Evolutionary conservation across 2,888 invertebrate genomes (phyloP).

Genomic region (Gastrophysa polygoni): DNA sequence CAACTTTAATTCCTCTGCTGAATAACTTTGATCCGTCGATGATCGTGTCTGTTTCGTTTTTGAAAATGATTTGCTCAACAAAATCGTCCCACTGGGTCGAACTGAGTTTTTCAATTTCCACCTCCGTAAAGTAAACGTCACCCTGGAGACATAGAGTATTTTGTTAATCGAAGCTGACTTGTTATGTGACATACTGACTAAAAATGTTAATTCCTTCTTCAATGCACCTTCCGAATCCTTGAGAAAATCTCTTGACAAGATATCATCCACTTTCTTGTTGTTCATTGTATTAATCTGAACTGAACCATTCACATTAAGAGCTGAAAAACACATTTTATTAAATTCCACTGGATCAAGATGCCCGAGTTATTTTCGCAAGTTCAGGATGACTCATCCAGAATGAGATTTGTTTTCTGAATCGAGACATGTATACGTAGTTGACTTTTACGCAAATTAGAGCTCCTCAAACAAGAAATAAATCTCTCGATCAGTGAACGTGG

Average conservation of each 20-base stretch:
- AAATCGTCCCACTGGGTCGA: slow-evolving; percentile 53
- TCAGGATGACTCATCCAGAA: too few species aligned
- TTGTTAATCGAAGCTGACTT: too few species aligned
- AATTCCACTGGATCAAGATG: not conserved
- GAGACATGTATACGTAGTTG: too few species aligned
- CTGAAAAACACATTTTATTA: slow-evolving; percentile 40
- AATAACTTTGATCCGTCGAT: slow-evolving; percentile 50
- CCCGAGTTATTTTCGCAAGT: too few species aligned
- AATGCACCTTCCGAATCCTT: slow-evolving; percentile 43
- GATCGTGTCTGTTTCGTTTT: slow-evolving; percentile 48
- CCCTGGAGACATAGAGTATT: too few species aligned
- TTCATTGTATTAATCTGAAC: slow-evolving; percentile 53
- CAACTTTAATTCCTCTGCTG: slow-evolving; percentile 51
- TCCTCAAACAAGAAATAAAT: too few species aligned
- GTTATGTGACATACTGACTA: slow-evolving; percentile 25
- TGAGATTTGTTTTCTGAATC: too few species aligned
- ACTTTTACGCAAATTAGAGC: too few species aligned
- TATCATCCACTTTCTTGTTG: slow-evolving; percentile 33
- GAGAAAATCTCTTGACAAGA: slow-evolving; percentile 37
- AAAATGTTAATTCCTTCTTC: slow-evolving; percentile 51
- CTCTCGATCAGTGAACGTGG: too few species aligned
- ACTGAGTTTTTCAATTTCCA: slow-evolving; percentile 53
- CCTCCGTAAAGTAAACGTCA: slow-evolving; percentile 44
- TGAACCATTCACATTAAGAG: slow-evolving; percentile 52
- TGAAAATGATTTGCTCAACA: slow-evolving; percentile 56